phyloP scores from a whole-genome alignment of 2,888 invertebrate species.

The Luperina nickerlii region DNA sequence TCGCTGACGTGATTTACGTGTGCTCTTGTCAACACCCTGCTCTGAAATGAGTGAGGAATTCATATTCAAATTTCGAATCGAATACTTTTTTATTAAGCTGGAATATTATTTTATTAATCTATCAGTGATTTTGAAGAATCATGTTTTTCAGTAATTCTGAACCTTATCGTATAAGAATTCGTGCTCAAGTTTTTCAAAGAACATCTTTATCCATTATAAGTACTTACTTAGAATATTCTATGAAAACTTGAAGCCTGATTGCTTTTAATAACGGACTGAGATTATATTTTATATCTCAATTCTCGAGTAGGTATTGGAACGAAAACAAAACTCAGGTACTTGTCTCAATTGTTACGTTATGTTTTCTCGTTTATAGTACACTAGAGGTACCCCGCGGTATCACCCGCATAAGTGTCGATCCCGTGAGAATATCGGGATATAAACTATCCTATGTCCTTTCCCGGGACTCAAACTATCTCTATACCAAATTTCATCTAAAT shows the following conservation, averaged over 20 bases:
- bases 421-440: too few relatives aligned
- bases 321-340: background rate
- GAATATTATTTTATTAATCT: background rate
- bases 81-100: background rate
- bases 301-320: conserved; percentile 14
- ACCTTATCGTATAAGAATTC: background rate
- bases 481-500: too few relatives aligned
- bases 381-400: too few relatives aligned
- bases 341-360: background rate
- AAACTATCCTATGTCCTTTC: too few relatives aligned
- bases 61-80: background rate
- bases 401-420: too few relatives aligned
- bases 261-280: conserved; percentile 22
- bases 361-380: background rate
- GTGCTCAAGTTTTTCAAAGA: conserved; percentile 21
- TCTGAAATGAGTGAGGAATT: conserved; percentile 28
- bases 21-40: conserved; percentile 55
- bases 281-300: conserved; percentile 25
- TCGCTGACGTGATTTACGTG: conserved; percentile 76
- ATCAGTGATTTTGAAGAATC: background rate
- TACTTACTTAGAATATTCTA: background rate
- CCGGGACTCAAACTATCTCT: too few relatives aligned
- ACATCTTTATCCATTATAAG: conserved; percentile 2
- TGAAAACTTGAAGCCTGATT: conserved; percentile 25
- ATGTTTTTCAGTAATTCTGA: background rate